Conservation (phyloP, 2,113 vertebrate genomes). For the Dissostichus mawsoni region DNA sequence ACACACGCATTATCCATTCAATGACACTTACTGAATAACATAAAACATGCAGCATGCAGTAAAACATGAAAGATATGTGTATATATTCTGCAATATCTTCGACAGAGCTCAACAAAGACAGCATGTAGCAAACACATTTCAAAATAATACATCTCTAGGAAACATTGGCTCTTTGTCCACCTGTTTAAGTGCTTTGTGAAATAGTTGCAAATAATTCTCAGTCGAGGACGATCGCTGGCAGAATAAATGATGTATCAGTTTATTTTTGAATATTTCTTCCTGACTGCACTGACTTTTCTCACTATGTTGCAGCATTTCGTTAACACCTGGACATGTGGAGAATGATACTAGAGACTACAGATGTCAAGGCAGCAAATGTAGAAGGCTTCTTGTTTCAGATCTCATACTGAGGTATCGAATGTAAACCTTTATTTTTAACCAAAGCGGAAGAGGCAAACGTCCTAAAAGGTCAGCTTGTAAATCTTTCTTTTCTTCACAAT, state of each 20-base stretch:
- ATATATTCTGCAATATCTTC: neutral
- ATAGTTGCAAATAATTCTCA: neutral
- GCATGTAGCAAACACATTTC: conserved; percentile 12
- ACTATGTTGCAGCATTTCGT: no score
- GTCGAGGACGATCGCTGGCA: neutral
- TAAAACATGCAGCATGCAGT: conserved; percentile 61
- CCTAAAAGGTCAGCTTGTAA: neutral
- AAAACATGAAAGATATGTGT: conserved; percentile 9
- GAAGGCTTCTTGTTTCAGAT: conserved; percentile 46
- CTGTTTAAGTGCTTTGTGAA: neutral
- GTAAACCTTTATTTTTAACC: conserved; percentile 28
- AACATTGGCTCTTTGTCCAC: neutral
- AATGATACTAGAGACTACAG: conserved; percentile 22
- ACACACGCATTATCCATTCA: conserved; percentile 10
- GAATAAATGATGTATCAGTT: no score
- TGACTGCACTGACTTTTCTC: no score
- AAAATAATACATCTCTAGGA: conserved; percentile 4
- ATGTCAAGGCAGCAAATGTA: conserved; percentile 51
- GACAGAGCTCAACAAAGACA: neutral
- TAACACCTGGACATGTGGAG: neutral
- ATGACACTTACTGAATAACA: conserved; percentile 19
- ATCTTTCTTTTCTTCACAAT: conserved; percentile 12
- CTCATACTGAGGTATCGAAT: conserved; percentile 20
- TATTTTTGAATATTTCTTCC: no score
- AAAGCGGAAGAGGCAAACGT: neutral